Percentiles rank a stretch among this genome's conserved stretches.
These are phyloP conservation scores for Heliconius ismenius DNA, from an alignment of 2,888 invertebrate genomes.

Conservation along the genomic window DNA sequence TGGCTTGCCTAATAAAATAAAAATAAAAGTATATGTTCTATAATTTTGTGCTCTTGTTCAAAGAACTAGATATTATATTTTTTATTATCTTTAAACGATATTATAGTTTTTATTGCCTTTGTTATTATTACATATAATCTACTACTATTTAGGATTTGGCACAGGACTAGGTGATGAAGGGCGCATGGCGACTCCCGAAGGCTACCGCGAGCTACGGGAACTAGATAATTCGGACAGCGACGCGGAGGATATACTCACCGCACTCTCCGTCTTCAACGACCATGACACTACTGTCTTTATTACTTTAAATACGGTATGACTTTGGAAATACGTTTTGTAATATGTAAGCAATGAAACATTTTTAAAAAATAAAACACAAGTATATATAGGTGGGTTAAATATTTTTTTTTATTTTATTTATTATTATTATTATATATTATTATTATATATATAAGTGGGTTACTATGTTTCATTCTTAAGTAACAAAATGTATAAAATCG, in stretches of 20 bases:
- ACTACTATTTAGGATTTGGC: slow-evolving; percentile 1
- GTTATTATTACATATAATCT: not conserved
- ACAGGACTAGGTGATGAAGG: slow-evolving; percentile 48
- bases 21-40: too few species aligned
- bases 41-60: not conserved
- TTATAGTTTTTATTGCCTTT: too few species aligned
- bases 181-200: slow-evolving; percentile 57
- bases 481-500: not conserved
- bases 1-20: too few species aligned
- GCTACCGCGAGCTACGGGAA: slow-evolving; percentile 66
- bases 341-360: not conserved
- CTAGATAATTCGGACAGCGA: slow-evolving; percentile 72
- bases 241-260: slow-evolving; percentile 69
- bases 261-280: slow-evolving; percentile 61
- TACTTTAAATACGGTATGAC: slow-evolving; percentile 59
- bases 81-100: too few species aligned
- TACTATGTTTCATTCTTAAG: too few species aligned
- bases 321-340: not conserved
- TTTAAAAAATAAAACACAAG: not conserved
- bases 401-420: too few species aligned
- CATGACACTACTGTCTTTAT: slow-evolving; percentile 60
- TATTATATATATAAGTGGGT: too few species aligned
- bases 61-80: not conserved
- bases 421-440: too few species aligned
- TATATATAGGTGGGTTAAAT: too few species aligned